A percentile compares a stretch with the other conserved stretches of the same genome.
phyloP scores from a whole-genome alignment of 1,140 invertebrate species.

The Frieseomelitta varia region DNA sequence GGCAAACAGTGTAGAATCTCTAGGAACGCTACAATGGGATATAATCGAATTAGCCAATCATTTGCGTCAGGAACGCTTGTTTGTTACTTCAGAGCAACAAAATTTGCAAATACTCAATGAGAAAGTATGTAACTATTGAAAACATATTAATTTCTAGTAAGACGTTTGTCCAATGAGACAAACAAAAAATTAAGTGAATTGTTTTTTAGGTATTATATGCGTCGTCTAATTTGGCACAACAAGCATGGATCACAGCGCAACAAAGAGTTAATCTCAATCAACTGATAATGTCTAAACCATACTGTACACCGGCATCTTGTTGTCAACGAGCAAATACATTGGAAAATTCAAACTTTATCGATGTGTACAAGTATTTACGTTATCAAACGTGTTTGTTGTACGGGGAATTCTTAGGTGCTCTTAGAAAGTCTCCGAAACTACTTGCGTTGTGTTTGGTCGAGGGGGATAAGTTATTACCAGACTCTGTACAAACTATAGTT shows the following conservation, averaged over 20 bases:
- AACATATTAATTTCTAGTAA: not conserved
- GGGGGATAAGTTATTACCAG: constrained; percentile 87
- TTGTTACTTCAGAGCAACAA: constrained; percentile 87
- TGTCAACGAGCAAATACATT: constrained; percentile 90
- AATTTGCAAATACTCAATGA: constrained; percentile 89
- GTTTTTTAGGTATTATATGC: constrained; percentile 83
- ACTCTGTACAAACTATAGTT: constrained; percentile 86
- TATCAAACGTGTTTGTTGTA: constrained; percentile 90
- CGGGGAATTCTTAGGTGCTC: constrained; percentile 89
- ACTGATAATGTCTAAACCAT: constrained; percentile 88
- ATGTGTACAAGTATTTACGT: constrained; percentile 93
- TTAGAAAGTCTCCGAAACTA: constrained; percentile 91
- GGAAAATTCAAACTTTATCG: constrained; percentile 91
- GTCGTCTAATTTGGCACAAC: constrained; percentile 87
- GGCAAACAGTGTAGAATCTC: constrained; percentile 76
- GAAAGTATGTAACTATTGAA: constrained; percentile 81
- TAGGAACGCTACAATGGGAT: constrained; percentile 82
- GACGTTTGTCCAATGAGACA: too few species aligned
- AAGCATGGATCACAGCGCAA: constrained; percentile 94
- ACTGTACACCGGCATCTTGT: constrained; percentile 88
- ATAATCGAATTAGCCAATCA: constrained; percentile 87
- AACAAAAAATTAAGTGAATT: not conserved
- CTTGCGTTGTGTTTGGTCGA: constrained; percentile 90
- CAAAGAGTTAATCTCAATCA: constrained; percentile 93
- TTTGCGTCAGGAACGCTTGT: constrained; percentile 88